These are phyloP conservation scores for Myripristis jacobus DNA, from an alignment of 2,797 vertebrate species.

Conservation along the genomic window DNA sequence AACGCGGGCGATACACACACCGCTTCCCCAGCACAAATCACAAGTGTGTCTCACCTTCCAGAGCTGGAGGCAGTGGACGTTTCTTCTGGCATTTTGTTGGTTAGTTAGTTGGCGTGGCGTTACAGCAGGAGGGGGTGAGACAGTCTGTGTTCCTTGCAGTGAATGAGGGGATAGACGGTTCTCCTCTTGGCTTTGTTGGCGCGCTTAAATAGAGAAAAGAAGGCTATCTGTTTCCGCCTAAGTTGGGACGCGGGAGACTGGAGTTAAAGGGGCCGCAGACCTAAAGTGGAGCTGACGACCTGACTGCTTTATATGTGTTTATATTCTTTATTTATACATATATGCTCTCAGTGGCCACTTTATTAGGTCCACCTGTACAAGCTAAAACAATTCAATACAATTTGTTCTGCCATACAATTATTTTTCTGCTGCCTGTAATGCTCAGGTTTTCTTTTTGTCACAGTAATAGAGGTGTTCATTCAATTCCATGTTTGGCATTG, in stretches of 20 bases:
- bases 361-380: too few species aligned
- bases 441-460: too few species aligned
- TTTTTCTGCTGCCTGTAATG: too few species aligned
- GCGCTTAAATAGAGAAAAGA: slow-evolving; percentile 86
- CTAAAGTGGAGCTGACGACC: too few species aligned
- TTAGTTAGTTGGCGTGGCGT: neutral
- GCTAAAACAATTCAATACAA: too few species aligned
- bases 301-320: too few species aligned
- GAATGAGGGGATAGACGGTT: slow-evolving; percentile 29
- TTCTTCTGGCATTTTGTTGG: slow-evolving; percentile 81
- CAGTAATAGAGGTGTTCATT: too few species aligned
- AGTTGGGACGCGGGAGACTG: slow-evolving; percentile 81
- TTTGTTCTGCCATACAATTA: too few species aligned
- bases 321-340: too few species aligned
- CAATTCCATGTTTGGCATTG: too few species aligned
- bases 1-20: too few species aligned
- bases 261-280: slow-evolving; percentile 79
- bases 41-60: slow-evolving; percentile 72
- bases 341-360: too few species aligned
- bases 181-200: slow-evolving; percentile 77
- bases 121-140: neutral
- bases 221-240: slow-evolving; percentile 79
- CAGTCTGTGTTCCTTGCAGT: neutral
- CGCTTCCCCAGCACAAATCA: slow-evolving; percentile 1
- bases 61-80: slow-evolving; percentile 70